Base-by-base conservation (phyloP, 2,797 vertebrate species). In the Prionace glauca region DNA sequence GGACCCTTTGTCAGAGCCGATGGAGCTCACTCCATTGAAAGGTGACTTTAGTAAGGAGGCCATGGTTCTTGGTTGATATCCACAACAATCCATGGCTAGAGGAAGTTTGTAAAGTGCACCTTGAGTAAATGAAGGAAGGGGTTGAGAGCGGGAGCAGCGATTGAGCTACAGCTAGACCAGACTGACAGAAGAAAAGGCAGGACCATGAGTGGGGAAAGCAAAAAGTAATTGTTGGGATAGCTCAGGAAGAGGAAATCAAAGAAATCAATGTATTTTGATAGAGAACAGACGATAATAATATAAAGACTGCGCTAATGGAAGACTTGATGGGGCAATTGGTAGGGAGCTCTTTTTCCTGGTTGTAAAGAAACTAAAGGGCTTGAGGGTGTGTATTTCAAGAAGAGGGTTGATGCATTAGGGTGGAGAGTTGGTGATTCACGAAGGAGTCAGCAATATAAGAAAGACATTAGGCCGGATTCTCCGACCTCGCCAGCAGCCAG, bases 91-190 rank as follows among this genome's bases (percentile, higher is more conserved):
- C 4, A 16, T 7, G 5, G 5, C 32, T 62, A n/a, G 56, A 62
- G 87, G 56, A 62, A 65, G 16, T 65, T 4, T 14, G 60, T 65
- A 62, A 65, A 90, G 12, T 8, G 29, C 3, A 22, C 9, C 14
- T 91, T n/a, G 16, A 65, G 87, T 36, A 91, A 91, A 91, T 41
- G 50, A 90, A 32, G n/a, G 62, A 92, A 92, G n/a, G 41, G n/a
- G 36, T 20, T 60, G 32, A 20, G 60, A 91, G 29, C 8, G 18
- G 22, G 3, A n/a, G 36, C 36, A 69, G 2, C 0, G 1, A 24
- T 41, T 41, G 18, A 1, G 0, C n/a, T 67, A 65, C 20, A 26
- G n/a, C n/a, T 11, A 22, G 7, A 22, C 0, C 9, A 20, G 60
- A n/a, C 29, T 91, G 18, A n/a, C n/a, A 18, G 60, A 91, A 69